phyloP scores from a whole-genome alignment of 2,797 vertebrate genomes.

The Neosalanx taihuensis region DNA sequence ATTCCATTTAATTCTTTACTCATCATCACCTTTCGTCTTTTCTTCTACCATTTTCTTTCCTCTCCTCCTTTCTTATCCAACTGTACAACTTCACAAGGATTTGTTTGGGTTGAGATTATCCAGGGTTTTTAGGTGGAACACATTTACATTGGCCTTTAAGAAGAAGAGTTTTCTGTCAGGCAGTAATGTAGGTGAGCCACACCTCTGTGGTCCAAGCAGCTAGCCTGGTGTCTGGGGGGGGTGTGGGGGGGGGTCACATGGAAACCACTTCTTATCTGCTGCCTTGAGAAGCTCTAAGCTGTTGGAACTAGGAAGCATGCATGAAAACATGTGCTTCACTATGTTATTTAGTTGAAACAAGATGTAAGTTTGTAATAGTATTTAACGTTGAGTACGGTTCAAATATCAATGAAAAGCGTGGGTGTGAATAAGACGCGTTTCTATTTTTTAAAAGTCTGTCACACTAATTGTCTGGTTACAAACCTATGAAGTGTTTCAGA shows the following conservation, averaged over 20 bases:
- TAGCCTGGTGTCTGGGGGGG: not conserved
- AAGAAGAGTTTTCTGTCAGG: conserved; percentile 4
- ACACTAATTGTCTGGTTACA: too few relatives aligned
- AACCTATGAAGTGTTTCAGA: too few relatives aligned
- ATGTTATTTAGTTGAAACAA: too few relatives aligned
- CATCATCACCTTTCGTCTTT: conserved; percentile 6
- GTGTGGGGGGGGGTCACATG: not conserved
- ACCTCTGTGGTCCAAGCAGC: not conserved
- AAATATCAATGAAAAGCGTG: too few relatives aligned
- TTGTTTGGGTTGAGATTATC: conserved; percentile 14
- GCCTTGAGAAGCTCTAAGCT: not conserved
- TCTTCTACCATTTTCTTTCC: conserved; percentile 4
- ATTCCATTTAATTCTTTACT: not conserved
- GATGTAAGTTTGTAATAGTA: too few relatives aligned
- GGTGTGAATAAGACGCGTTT: too few relatives aligned
- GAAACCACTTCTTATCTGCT: too few relatives aligned
- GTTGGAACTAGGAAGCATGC: not conserved
- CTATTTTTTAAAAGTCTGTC: too few relatives aligned
- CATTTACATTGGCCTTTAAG: conserved; percentile 12
- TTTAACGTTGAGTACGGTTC: too few relatives aligned
- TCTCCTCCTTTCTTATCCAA: not conserved
- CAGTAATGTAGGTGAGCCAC: not conserved
- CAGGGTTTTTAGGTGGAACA: conserved; percentile 6
- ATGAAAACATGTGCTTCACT: too few relatives aligned
- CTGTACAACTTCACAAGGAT: too few relatives aligned